These are phyloP conservation scores for Muntiacus muntjak DNA, from an alignment of 2,113 vertebrate genomes.

Conservation along the genomic window DNA sequence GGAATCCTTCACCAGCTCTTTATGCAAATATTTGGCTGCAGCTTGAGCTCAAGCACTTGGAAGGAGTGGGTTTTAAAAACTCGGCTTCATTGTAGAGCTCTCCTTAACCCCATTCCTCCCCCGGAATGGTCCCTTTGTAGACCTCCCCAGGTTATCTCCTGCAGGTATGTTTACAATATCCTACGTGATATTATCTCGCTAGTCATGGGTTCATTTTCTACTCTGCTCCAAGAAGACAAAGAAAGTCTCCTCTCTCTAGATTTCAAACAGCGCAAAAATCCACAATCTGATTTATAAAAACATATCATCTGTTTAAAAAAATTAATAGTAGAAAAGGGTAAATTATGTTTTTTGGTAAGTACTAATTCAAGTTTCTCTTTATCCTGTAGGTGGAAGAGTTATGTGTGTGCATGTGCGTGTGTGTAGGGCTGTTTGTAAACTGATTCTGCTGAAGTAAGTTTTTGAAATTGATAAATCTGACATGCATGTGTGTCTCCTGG, in stretches of 20 bases:
- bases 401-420: background rate
- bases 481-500: background rate
- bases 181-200: slow-evolving; percentile 60
- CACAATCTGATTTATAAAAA: slow-evolving; percentile 41
- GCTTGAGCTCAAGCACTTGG: slow-evolving; percentile 63
- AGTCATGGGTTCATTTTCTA: slow-evolving; percentile 25
- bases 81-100: background rate
- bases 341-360: slow-evolving; percentile 44
- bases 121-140: background rate
- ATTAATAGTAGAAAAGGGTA: slow-evolving; percentile 14
- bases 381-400: background rate
- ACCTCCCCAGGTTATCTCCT: slow-evolving; percentile 48
- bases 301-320: slow-evolving; percentile 22
- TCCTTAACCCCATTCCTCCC: slow-evolving; percentile 48
- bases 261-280: slow-evolving; percentile 47
- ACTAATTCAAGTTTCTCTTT: slow-evolving; percentile 41
- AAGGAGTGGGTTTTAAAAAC: slow-evolving; percentile 52
- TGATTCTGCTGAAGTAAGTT: slow-evolving; percentile 1
- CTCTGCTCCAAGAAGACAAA: slow-evolving; percentile 51
- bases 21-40: slow-evolving; percentile 81
- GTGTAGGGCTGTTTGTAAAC: background rate
- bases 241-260: slow-evolving; percentile 12
- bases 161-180: slow-evolving; percentile 60
- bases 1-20: slow-evolving; percentile 71
- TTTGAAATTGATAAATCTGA: background rate